These are phyloP conservation scores for Gastracanthus pulcherrimus DNA, from an alignment of 2,888 invertebrate species.

Conservation along the genomic window DNA sequence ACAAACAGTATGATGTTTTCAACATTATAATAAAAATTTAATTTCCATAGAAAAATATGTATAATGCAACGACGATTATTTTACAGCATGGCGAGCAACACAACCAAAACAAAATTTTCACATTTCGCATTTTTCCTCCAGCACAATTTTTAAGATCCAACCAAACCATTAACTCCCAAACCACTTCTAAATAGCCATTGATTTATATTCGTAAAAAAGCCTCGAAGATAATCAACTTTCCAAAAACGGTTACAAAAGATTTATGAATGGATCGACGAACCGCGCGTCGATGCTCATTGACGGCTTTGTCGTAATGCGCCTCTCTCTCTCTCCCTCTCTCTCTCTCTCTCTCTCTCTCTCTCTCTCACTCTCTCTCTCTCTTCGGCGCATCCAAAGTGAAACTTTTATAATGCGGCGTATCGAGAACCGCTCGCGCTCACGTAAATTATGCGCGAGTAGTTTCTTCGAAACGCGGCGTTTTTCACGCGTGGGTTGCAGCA, in stretches of 20 bases:
- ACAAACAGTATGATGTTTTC: too few relatives aligned
- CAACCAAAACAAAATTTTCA: too few relatives aligned
- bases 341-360: too few relatives aligned
- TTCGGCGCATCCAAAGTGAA: slow-evolving; percentile 7
- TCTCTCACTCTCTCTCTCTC: background rate
- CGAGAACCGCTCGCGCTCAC: background rate
- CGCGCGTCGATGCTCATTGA: background rate
- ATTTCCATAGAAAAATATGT: too few relatives aligned
- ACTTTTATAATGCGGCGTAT: background rate
- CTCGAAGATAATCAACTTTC: slow-evolving; percentile 11
- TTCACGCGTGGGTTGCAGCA: slow-evolving; percentile 4
- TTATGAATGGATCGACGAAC: slow-evolving; percentile 17
- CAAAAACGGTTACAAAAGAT: slow-evolving; percentile 14
- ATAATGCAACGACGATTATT: too few relatives aligned
- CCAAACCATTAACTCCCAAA: background rate
- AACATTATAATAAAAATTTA: too few relatives aligned
- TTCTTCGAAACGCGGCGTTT: too few relatives aligned
- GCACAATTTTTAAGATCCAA: background rate
- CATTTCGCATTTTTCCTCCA: background rate
- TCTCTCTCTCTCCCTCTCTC: background rate
- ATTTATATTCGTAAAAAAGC: slow-evolving; percentile 24
- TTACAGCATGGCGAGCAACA: too few relatives aligned
- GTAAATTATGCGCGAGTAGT: background rate
- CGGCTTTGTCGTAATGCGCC: background rate
- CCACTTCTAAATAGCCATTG: slow-evolving; percentile 3